Evolutionary conservation across 2,797 vertebrate genomes (phyloP).

Genomic region (Silurus aristotelis): DNA sequence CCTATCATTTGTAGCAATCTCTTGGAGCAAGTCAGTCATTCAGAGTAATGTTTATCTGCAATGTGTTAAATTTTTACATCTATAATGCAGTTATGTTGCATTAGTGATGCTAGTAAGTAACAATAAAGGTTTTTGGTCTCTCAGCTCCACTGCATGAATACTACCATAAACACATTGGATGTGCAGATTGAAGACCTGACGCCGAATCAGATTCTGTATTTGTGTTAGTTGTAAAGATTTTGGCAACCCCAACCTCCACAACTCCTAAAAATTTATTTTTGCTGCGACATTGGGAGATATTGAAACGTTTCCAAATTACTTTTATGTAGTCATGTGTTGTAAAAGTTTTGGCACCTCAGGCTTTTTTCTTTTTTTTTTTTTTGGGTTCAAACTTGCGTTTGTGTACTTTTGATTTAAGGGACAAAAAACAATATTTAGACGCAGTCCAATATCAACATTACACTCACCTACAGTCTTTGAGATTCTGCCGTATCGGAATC

Average conservation of each 20-base stretch:
- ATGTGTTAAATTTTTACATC: neutral
- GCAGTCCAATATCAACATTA: no score
- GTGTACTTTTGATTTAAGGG: no score
- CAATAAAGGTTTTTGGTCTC: neutral
- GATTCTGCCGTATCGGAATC: no score
- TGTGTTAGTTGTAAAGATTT: neutral
- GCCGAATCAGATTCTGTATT: neutral
- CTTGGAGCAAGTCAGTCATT: neutral
- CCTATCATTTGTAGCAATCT: no score
- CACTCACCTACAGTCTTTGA: no score
- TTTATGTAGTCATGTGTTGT: neutral
- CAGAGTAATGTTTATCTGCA: neutral
- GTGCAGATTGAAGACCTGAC: neutral
- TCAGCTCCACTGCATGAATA: neutral
- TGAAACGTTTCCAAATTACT: no score
- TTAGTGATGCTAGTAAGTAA: neutral
- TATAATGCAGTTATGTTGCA: no score
- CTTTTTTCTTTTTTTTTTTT: no score
- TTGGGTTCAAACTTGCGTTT: no score
- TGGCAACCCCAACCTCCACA: neutral
- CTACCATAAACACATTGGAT: neutral
- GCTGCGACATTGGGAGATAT: no score
- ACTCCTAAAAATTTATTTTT: no score
- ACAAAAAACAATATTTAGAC: no score
- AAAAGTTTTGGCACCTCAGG: neutral